Conservation (phyloP, 2,888 invertebrate genomes). For the Sericinus montela region DNA sequence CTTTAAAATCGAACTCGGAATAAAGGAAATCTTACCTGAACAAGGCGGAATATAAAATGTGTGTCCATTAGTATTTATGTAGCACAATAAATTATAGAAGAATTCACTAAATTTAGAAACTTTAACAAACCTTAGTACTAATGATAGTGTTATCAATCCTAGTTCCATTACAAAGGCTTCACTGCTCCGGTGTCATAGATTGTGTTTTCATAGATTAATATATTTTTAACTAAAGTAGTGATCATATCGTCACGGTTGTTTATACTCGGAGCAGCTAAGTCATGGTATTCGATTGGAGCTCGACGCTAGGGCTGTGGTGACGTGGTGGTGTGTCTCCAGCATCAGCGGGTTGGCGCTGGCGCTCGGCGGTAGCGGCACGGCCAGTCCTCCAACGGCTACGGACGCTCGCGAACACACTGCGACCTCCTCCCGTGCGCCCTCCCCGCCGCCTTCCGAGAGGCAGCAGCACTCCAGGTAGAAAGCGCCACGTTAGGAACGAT, state of each 20-base stretch:
- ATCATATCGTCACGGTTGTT: constrained; percentile 2
- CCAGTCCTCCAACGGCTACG: constrained; percentile 54
- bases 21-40: constrained; percentile 31
- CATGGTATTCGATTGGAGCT: constrained; percentile 34
- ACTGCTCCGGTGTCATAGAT: constrained; percentile 52
- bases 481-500: constrained; percentile 66
- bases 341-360: constrained; percentile 79
- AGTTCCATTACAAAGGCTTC: constrained; percentile 53
- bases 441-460: constrained; percentile 68
- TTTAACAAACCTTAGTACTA: constrained; percentile 35
- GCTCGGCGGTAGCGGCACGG: constrained; percentile 70
- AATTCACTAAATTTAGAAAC: constrained; percentile 33
- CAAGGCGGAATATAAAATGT: constrained; percentile 57
- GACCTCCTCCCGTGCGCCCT: constrained; percentile 67
- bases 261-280: constrained; percentile 65
- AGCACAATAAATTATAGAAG: constrained; percentile 32
- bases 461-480: constrained; percentile 75
- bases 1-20: constrained; percentile 21
- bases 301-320: constrained; percentile 70
- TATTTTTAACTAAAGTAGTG: constrained; percentile 1
- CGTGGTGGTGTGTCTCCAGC: constrained; percentile 77
- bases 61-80: constrained; percentile 33
- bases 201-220: constrained; percentile 1
- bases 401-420: constrained; percentile 60
- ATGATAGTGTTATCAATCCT: constrained; percentile 40